Evolutionary conservation across 2,113 vertebrate genomes (phyloP).

Genomic region (Mormoops blainvillei): DNA sequence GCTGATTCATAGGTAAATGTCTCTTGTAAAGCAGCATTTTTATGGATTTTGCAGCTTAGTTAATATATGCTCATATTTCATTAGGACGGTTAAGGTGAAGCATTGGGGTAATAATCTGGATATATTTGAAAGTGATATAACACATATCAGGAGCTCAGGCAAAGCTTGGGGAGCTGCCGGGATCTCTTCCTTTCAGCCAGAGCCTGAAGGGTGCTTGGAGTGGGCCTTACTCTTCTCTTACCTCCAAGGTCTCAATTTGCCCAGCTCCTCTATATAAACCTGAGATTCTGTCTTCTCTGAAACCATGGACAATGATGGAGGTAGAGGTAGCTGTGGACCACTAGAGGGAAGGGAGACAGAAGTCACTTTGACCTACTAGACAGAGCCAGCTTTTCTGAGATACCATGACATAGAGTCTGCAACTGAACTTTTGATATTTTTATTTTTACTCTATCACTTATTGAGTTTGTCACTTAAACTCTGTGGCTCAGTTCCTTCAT

Average conservation of each 20-base stretch:
- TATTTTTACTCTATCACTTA: not conserved
- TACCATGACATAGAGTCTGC: not conserved
- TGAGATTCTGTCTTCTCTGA: not conserved
- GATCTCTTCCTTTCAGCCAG: not conserved
- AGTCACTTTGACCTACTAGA: not conserved
- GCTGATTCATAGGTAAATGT: conserved; percentile 86
- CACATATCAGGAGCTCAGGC: conserved; percentile 27
- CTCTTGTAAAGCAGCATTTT: conserved; percentile 81
- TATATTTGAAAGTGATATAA: conserved; percentile 69
- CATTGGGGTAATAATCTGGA: conserved; percentile 69
- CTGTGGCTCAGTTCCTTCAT: not conserved
- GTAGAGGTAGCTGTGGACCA: not conserved
- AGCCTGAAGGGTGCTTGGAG: not conserved
- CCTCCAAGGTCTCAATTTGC: not conserved
- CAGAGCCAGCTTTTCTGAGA: not conserved
- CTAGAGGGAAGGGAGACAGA: not conserved
- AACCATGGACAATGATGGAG: not conserved
- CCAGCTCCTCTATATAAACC: not conserved
- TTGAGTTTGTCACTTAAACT: not conserved
- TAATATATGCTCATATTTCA: conserved; percentile 81
- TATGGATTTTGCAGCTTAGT: conserved; percentile 80
- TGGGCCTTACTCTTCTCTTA: not conserved
- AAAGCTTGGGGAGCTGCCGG: conserved; percentile 11
- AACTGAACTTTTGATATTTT: not conserved
- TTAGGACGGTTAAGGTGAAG: conserved; percentile 76